Evolutionary conservation across 2,888 invertebrate genomes (phyloP).

Genomic region (Epinotia brunnichana): DNA sequence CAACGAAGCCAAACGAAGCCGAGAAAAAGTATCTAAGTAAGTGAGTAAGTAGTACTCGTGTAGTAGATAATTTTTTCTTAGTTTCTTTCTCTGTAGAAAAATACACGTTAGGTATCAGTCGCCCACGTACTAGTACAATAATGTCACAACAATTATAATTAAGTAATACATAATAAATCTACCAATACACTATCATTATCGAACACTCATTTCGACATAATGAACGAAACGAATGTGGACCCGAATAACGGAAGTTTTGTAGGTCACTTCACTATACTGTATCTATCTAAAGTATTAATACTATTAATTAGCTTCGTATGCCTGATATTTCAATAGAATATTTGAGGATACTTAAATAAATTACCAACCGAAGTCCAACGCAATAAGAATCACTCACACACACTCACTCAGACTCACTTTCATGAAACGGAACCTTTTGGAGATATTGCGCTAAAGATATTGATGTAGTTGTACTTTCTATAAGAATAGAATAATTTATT

Average conservation of each 20-base stretch:
- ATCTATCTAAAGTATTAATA: neutral
- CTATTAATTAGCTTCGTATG: neutral
- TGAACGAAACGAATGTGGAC: neutral
- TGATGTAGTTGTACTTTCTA: neutral
- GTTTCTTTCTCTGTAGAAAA: too few species aligned
- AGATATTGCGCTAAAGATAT: neutral
- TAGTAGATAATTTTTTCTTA: too few species aligned
- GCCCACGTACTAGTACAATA: neutral
- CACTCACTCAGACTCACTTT: too few species aligned
- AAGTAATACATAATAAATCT: neutral
- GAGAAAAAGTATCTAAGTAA: too few species aligned
- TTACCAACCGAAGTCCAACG: neutral
- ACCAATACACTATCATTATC: neutral
- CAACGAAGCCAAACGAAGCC: too few species aligned
- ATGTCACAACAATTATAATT: neutral
- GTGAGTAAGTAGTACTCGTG: too few species aligned
- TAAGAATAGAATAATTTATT: too few species aligned
- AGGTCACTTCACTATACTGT: neutral
- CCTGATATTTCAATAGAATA: slow-evolving; percentile 17
- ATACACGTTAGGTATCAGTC: too few species aligned
- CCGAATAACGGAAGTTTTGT: slow-evolving; percentile 6
- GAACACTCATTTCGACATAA: slow-evolving; percentile 1
- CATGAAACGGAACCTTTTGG: neutral
- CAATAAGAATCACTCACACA: neutral
- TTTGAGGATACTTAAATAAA: neutral